A percentile compares a stretch with the other conserved stretches of the same genome.
These are phyloP conservation scores for Leptodactylus fuscus DNA, from an alignment of 2,113 vertebrate species.

Conservation along the genomic window DNA sequence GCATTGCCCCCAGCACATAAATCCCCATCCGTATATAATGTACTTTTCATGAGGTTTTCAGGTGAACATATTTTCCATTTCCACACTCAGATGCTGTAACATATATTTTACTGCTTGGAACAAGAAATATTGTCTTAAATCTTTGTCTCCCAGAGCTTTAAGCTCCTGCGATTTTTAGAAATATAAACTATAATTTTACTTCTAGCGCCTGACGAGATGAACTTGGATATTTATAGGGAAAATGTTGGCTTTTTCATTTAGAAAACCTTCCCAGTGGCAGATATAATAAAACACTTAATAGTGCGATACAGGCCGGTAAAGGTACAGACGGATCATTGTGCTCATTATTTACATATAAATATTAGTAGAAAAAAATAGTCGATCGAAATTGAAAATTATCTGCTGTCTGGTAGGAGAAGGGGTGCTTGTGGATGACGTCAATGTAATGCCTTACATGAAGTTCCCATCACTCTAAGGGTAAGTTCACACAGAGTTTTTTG, in stretches of 20 bases:
- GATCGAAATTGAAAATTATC: not conserved
- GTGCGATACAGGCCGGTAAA: not conserved
- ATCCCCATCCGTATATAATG: not conserved
- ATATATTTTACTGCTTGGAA: not conserved
- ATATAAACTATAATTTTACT: conserved; percentile 9
- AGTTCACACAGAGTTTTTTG: too few species aligned
- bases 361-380: too few species aligned
- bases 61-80: conserved; percentile 17
- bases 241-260: conserved; percentile 1
- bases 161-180: not conserved
- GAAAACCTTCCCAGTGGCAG: not conserved
- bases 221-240: not conserved
- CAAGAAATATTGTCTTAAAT: conserved; percentile 24
- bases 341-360: conserved; percentile 13
- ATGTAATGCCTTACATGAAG: too few species aligned
- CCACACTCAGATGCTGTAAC: not conserved
- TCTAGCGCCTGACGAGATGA: conserved; percentile 3
- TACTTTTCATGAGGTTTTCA: conserved; percentile 21
- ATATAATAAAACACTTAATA: not conserved
- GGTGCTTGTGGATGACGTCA: not conserved
- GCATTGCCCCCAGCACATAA: not conserved
- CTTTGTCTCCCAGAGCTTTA: not conserved
- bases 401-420: not conserved
- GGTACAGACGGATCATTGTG: not conserved
- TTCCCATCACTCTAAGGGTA: too few species aligned